Evolutionary conservation across 2,888 invertebrate genomes (phyloP).

Genomic region (Opisthograptis luteolata): DNA sequence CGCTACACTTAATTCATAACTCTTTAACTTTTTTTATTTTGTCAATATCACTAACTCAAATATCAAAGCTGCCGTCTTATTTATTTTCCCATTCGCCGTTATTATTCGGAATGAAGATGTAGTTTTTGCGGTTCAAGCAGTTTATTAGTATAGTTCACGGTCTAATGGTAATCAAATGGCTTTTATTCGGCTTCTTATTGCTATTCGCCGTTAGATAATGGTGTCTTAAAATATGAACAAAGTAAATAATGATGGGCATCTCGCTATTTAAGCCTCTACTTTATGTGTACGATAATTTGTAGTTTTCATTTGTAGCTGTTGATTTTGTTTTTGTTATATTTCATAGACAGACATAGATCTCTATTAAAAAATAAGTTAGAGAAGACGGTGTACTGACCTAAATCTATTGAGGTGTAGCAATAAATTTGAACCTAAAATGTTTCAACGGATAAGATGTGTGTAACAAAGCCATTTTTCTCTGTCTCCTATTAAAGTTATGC

Average conservation of each 20-base stretch:
- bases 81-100: slow-evolving; percentile 68
- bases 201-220: slow-evolving; percentile 53
- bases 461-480: slow-evolving; percentile 15
- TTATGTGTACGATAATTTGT: slow-evolving; percentile 16
- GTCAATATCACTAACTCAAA: slow-evolving; percentile 65
- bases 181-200: slow-evolving; percentile 63
- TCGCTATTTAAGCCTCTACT: slow-evolving; percentile 14
- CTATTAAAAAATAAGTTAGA: neutral
- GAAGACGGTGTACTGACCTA: too few relatives aligned
- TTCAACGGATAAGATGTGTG: slow-evolving; percentile 1
- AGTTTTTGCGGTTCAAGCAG: slow-evolving; percentile 64
- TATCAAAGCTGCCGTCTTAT: slow-evolving; percentile 68
- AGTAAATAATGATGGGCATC: slow-evolving; percentile 41
- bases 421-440: too few relatives aligned
- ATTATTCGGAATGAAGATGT: slow-evolving; percentile 71
- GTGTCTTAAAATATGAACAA: slow-evolving; percentile 48
- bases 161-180: slow-evolving; percentile 61
- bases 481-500: slow-evolving; percentile 5
- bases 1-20: slow-evolving; percentile 54
- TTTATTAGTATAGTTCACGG: slow-evolving; percentile 66
- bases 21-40: slow-evolving; percentile 44
- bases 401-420: too few relatives aligned
- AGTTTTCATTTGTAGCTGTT: slow-evolving; percentile 12
- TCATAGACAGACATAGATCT: neutral
- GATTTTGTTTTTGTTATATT: neutral